phyloP scores from a whole-genome alignment of 1,140 invertebrate species.

The Sarcophaga peregrina region DNA sequence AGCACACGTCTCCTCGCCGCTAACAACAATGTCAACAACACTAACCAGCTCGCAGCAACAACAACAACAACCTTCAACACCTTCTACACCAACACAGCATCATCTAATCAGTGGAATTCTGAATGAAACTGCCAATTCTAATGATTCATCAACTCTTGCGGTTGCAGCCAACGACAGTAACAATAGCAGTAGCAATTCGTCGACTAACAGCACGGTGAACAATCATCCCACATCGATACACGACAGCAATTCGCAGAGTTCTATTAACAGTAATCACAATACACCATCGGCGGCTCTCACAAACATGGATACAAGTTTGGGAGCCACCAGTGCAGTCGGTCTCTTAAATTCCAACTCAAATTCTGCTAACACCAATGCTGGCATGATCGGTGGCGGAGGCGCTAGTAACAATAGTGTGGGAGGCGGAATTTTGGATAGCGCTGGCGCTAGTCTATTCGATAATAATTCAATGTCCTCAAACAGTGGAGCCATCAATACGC shows the following conservation, averaged over 20 bases:
- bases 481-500: constrained; percentile 51
- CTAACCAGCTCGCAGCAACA: constrained; percentile 28
- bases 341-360: constrained; percentile 57
- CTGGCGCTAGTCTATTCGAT: constrained; percentile 60
- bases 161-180: constrained; percentile 63
- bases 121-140: constrained; percentile 63
- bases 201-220: constrained; percentile 64
- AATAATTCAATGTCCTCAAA: constrained; percentile 65
- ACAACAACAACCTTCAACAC: constrained; percentile 38
- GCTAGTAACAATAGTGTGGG: constrained; percentile 54
- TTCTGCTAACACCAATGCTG: constrained; percentile 47
- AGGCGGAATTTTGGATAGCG: constrained; percentile 46
- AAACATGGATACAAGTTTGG: constrained; percentile 49
- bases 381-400: constrained; percentile 29
- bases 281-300: constrained; percentile 56
- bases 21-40: constrained; percentile 38
- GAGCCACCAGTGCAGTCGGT: constrained; percentile 24
- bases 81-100: constrained; percentile 54
- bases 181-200: constrained; percentile 63
- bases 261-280: constrained; percentile 60
- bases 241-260: constrained; percentile 64
- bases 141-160: constrained; percentile 62
- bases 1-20: constrained; percentile 58
- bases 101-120: constrained; percentile 63
- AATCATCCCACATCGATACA: constrained; percentile 64